phyloP scores from a whole-genome alignment of 2,797 vertebrate genomes.

The Lacerta bilineata region DNA sequence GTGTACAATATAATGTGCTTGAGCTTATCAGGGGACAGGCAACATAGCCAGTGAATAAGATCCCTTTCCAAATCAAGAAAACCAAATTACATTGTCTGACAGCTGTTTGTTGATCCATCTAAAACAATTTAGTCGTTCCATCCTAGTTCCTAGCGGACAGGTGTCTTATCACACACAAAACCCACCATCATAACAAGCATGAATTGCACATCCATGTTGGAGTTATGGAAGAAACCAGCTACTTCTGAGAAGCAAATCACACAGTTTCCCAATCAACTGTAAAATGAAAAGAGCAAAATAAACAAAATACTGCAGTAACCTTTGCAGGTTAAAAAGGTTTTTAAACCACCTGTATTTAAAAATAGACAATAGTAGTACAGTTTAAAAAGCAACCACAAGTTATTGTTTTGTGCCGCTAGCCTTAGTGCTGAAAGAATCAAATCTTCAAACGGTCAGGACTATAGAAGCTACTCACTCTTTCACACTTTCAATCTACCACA shows the following conservation, averaged over 20 bases:
- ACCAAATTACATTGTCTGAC: conserved; percentile 78
- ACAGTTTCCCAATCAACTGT: background rate
- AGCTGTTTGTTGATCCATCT: conserved; percentile 81
- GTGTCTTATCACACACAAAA: conserved; percentile 72
- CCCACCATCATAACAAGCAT: conserved; percentile 71
- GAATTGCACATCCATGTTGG: conserved; percentile 69
- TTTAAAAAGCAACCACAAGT: too few relatives aligned
- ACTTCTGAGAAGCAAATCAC: accelerated
- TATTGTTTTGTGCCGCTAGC: too few relatives aligned
- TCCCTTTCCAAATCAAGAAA: conserved; percentile 75
- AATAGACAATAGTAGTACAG: too few relatives aligned
- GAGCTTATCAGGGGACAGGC: conserved; percentile 74
- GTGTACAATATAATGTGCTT: conserved; percentile 78
- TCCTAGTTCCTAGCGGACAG: conserved; percentile 76
- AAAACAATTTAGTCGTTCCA: conserved; percentile 78
- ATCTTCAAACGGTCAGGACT: too few relatives aligned
- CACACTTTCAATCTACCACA: too few relatives aligned
- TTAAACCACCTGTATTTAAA: too few relatives aligned
- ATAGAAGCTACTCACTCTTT: too few relatives aligned
- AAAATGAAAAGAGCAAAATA: conserved; percentile 5
- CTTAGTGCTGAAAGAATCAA: too few relatives aligned
- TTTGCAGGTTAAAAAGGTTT: too few relatives aligned
- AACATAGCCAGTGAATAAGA: conserved; percentile 61
- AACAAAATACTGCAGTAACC: background rate
- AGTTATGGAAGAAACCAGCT: conserved; percentile 50